Percentiles rank a stretch among this genome's conserved stretches.
Conservation (phyloP, 2,888 invertebrate species). For the Drosophila algonquin region DNA sequence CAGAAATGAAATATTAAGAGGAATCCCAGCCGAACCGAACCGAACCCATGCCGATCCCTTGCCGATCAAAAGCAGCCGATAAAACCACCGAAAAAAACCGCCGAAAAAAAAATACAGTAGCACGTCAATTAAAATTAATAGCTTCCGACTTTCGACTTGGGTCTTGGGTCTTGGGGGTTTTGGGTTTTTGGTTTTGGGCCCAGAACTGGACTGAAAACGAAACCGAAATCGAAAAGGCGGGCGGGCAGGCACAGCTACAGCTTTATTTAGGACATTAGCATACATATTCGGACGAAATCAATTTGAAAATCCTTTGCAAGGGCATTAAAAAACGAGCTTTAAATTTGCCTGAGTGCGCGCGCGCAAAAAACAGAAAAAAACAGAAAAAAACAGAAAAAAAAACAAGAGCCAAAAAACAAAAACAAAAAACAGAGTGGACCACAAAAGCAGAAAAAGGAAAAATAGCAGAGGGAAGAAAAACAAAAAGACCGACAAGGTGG, state of each 20-base stretch:
- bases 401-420: conserved; percentile 23
- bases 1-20: conserved; percentile 30
- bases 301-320: conserved; percentile 80
- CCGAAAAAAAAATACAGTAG: conserved; percentile 67
- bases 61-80: conserved; percentile 52
- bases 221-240: conserved; percentile 10
- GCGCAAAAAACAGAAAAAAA: conserved; percentile 13
- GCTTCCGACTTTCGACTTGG: conserved; percentile 75
- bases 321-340: conserved; percentile 69
- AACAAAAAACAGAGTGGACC: conserved; percentile 28
- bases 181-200: conserved; percentile 9
- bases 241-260: conserved; percentile 37
- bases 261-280: conserved; percentile 79
- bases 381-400: conserved; percentile 25
- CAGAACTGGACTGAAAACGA: conserved; percentile 25
- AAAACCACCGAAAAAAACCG: conserved; percentile 45
- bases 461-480: conserved; percentile 45
- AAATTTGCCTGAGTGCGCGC: conserved; percentile 68
- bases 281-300: conserved; percentile 60
- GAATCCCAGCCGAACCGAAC: not conserved
- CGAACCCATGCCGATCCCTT: no score
- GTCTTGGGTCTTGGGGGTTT: conserved; percentile 23
- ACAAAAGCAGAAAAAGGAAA: conserved; percentile 34
- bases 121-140: conserved; percentile 80
- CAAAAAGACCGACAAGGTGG: conserved; percentile 56